Conservation (phyloP, 2,888 invertebrate species). For the Cerceris ruficornis region DNA sequence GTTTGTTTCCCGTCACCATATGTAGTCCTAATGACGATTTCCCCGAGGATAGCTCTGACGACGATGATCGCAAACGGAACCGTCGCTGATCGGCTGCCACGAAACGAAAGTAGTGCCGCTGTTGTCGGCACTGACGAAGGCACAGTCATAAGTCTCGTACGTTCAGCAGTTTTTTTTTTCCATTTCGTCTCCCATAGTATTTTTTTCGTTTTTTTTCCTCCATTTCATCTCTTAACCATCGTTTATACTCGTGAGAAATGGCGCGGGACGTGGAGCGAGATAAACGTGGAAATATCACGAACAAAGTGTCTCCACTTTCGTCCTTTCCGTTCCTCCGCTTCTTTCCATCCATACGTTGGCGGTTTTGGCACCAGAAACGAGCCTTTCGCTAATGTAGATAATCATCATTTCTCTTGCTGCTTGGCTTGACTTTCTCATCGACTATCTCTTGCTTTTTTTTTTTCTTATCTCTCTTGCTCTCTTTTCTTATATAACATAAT, state of each 20-base stretch:
- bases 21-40: slow-evolving; percentile 48
- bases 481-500: slow-evolving; percentile 75
- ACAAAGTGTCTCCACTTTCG: slow-evolving; percentile 41
- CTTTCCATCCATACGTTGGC: slow-evolving; percentile 53
- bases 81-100: slow-evolving; percentile 63
- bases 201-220: slow-evolving; percentile 16
- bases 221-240: slow-evolving; percentile 33
- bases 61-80: slow-evolving; percentile 69
- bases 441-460: slow-evolving; percentile 34
- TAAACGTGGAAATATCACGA: slow-evolving; percentile 61
- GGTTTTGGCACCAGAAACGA: slow-evolving; percentile 77
- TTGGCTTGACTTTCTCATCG: slow-evolving; percentile 20
- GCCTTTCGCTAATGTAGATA: slow-evolving; percentile 57
- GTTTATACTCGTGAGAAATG: slow-evolving; percentile 58
- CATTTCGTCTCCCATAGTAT: slow-evolving; percentile 26
- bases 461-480: slow-evolving; percentile 29
- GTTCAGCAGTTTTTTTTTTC: slow-evolving; percentile 51
- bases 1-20: slow-evolving; percentile 43
- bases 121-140: slow-evolving; percentile 77
- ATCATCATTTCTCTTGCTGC: slow-evolving; percentile 18
- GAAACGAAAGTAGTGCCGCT: slow-evolving; percentile 71
- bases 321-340: slow-evolving; percentile 45
- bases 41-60: slow-evolving; percentile 46
- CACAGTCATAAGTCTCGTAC: slow-evolving; percentile 79
- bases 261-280: slow-evolving; percentile 47